These are phyloP conservation scores for Salticus scenicus DNA, from an alignment of 2,888 invertebrate species.

Conservation along the genomic window DNA sequence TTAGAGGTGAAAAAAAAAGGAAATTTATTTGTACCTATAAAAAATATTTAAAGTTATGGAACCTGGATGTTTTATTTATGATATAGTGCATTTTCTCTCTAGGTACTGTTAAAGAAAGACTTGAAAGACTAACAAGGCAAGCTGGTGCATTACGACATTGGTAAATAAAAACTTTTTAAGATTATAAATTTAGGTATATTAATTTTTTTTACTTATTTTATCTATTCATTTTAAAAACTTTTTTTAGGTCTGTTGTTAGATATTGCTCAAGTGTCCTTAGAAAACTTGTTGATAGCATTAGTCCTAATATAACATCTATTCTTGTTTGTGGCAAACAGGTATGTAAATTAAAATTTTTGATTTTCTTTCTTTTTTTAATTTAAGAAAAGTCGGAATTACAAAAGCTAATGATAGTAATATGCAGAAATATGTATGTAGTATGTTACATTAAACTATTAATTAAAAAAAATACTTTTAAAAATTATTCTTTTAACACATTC, in stretches of 20 bases:
- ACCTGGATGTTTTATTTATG: no score
- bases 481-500: no score
- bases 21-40: no score
- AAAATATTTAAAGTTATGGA: no score
- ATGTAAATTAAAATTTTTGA: slow-evolving; percentile 35
- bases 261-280: slow-evolving; percentile 94
- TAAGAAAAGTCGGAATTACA: no score
- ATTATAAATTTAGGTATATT: background rate
- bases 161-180: slow-evolving; percentile 77
- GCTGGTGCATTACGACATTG: slow-evolving; percentile 92
- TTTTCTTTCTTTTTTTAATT: no score
- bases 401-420: no score
- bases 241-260: slow-evolving; percentile 85
- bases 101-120: slow-evolving; percentile 75
- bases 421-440: no score
- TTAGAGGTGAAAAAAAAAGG: no score
- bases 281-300: slow-evolving; percentile 97
- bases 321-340: slow-evolving; percentile 98
- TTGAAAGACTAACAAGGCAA: slow-evolving; percentile 77
- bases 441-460: no score
- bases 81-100: no score
- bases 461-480: no score
- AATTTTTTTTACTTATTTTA: background rate
- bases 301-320: slow-evolving; percentile 98
- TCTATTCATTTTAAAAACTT: background rate